Percentiles rank a stretch among this genome's conserved stretches.
phyloP scores from a whole-genome alignment of 1,140 invertebrate genomes.

The Anoplophora glabripennis region DNA sequence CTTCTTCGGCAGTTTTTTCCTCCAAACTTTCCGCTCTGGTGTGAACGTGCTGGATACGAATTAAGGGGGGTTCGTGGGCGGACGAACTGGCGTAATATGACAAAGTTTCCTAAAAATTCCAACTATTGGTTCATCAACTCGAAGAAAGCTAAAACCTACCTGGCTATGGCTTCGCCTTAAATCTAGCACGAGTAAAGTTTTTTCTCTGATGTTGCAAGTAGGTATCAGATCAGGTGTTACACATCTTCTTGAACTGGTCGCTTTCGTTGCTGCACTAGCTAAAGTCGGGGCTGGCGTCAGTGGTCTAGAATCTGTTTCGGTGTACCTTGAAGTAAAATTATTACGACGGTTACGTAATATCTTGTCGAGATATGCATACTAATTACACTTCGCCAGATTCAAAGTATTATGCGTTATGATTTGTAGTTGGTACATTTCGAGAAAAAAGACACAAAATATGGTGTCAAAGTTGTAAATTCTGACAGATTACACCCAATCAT shows the following conservation, averaged over 20 bases:
- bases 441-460: no score
- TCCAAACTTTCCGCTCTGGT: slow-evolving; percentile 32
- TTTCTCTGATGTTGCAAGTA: slow-evolving; percentile 36
- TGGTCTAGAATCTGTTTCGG: slow-evolving; percentile 75
- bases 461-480: no score
- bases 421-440: no score
- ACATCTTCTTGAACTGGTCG: slow-evolving; percentile 49
- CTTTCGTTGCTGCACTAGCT: slow-evolving; percentile 57
- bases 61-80: slow-evolving; percentile 33
- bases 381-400: no score
- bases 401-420: no score
- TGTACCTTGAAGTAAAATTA: slow-evolving; percentile 63
- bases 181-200: slow-evolving; percentile 52
- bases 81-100: slow-evolving; percentile 33
- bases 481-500: no score
- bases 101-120: slow-evolving; percentile 34
- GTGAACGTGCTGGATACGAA: slow-evolving; percentile 36
- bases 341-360: no score
- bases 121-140: no score
- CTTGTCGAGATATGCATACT: no score
- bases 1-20: slow-evolving; percentile 6
- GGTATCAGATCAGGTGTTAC: slow-evolving; percentile 52
- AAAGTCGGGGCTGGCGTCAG: slow-evolving; percentile 70
- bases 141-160: slow-evolving; percentile 37
- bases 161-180: slow-evolving; percentile 59